Percentiles rank a stretch among this genome's conserved stretches.
Evolutionary conservation across 2,113 vertebrate species (phyloP).

Genomic region (Pardalotus punctatus): DNA sequence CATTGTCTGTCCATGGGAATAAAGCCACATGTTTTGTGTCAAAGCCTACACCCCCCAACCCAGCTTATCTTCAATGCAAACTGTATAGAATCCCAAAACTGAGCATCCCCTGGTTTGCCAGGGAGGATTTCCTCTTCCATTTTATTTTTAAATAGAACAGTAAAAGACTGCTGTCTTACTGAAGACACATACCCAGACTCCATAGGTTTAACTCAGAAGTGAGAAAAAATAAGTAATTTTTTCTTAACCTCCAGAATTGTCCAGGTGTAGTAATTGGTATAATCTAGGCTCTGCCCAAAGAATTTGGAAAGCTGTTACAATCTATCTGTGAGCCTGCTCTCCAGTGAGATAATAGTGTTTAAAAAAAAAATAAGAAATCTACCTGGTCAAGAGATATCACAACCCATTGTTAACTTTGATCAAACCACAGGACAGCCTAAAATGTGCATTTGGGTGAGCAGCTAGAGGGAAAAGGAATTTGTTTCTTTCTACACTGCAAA

Average conservation of each 20-base stretch:
- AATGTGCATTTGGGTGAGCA: neutral
- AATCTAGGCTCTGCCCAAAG: neutral
- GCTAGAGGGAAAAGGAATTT: neutral
- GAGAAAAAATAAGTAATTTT: neutral
- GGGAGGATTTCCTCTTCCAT: neutral
- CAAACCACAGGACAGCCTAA: neutral
- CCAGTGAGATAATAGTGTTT: neutral
- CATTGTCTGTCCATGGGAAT: neutral
- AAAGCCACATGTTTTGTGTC: neutral
- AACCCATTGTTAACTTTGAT: neutral
- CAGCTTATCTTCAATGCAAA: neutral
- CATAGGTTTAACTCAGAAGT: neutral
- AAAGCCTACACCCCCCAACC: neutral
- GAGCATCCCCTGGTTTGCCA: neutral
- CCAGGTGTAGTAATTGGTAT: neutral
- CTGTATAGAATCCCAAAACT: neutral
- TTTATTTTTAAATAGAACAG: neutral
- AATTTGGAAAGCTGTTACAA: neutral
- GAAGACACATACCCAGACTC: neutral
- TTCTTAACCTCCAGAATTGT: neutral
- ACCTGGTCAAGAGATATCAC: neutral
- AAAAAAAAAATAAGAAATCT: neutral
- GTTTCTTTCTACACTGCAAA: neutral
- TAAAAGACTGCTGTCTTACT: neutral
- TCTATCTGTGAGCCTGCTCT: neutral